Base-by-base conservation (phyloP, 2,888 invertebrate species). In the Idaea dimidiata region DNA sequence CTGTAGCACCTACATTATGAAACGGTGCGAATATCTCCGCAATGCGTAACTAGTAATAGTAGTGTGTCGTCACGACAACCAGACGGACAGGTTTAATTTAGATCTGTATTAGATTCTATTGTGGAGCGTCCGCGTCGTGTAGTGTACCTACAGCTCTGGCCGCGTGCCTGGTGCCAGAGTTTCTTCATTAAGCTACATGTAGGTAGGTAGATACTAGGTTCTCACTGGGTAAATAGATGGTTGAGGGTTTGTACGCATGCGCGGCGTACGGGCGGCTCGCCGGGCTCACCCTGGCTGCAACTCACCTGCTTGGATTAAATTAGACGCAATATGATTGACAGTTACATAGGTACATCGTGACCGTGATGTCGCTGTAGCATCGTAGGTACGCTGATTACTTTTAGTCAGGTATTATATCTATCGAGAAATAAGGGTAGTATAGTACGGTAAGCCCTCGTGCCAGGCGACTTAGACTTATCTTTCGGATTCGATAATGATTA, bases 11-110 rank as follows among this genome's bases (percentile, higher is more conserved):
- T 43, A 43, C 43, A 43, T 43, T 43, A 70, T 69, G 66, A 66
- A 70, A 72, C 73, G 72, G 70, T 74, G 72, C 74, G 73, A 72
- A 73, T 73, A 64, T 70, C 68, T 68, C 69, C 70, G 77, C 77
- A 76, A 70, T 72, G 76, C 74, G 76, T 73, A 72, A 69, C 72
- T 71, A 67, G 69, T 68, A 43, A 43, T 75, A 70, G 74, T 79
- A 59, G 70, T 72, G 65, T 74, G 71, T 73, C 72, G 74, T 73
- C 73, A 77, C 73, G 72, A 68, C 68, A 66, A 66, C 73, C 71
- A 68, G 69, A 65, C 60, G 65, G 66, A 65, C 66, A 69, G 59
- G 69, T 69, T 70, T 69, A 66, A 69, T 69, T 69, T 69, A 69
- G 68, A 67, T 59, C 63, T 65, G 67, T 60, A 69, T 71, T 72